These are phyloP conservation scores for Leptopilina clavipes DNA, from an alignment of 1,140 invertebrate species.

Conservation along the genomic window DNA sequence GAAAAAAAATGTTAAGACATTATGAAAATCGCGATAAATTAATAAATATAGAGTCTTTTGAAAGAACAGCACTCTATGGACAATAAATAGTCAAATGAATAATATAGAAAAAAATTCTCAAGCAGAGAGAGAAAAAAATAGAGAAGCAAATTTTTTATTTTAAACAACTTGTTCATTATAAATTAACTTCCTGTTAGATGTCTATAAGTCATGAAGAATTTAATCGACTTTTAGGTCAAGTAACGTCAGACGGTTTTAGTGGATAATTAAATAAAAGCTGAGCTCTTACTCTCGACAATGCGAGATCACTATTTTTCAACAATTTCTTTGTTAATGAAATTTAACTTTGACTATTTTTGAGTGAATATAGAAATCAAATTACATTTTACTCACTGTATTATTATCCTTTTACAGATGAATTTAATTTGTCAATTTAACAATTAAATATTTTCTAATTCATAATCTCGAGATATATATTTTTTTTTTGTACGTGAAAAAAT, in stretches of 20 bases:
- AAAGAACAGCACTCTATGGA: not conserved
- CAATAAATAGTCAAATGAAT: not conserved
- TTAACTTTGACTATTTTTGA: too few relatives aligned
- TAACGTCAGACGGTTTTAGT: constrained; percentile 19
- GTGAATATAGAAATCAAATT: too few relatives aligned
- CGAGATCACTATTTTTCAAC: not conserved
- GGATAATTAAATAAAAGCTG: constrained; percentile 33
- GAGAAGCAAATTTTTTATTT: not conserved
- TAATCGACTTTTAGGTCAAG: constrained; percentile 31
- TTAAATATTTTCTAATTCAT: too few relatives aligned
- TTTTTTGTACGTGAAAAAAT: not conserved
- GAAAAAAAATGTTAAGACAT: not conserved
- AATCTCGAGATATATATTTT: not conserved
- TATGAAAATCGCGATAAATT: not conserved
- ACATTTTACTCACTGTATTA: too few relatives aligned
- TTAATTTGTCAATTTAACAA: too few relatives aligned
- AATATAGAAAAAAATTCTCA: not conserved
- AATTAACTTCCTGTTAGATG: constrained; percentile 19
- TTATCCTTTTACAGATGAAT: too few relatives aligned
- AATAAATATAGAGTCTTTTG: not conserved
- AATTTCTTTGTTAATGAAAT: not conserved
- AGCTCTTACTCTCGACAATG: constrained; percentile 28
- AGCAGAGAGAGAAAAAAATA: not conserved
- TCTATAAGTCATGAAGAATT: constrained; percentile 25
- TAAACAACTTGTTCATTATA: not conserved